Evolutionary conservation across 2,113 vertebrate species (phyloP).

Genomic region (Proterorhinus semilunaris): DNA sequence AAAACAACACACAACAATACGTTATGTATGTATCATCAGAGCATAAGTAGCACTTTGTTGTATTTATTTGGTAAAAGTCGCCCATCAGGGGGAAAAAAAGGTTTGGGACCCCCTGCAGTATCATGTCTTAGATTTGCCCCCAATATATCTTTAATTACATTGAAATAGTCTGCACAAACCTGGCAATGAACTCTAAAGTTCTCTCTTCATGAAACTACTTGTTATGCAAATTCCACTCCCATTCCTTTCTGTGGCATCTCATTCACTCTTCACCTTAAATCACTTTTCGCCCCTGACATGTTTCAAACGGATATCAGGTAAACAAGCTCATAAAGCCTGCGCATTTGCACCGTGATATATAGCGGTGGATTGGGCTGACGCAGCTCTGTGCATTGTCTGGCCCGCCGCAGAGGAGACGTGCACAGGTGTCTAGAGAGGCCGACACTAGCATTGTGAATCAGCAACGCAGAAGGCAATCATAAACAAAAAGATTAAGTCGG

Average conservation of each 20-base stretch:
- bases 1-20: no score
- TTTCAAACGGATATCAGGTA: conserved; percentile 63
- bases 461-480: conserved; percentile 10
- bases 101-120: no score
- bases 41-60: no score
- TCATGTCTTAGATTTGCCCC: no score
- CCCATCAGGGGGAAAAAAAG: no score
- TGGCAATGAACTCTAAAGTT: neutral
- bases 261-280: conserved; percentile 60
- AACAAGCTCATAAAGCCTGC: conserved; percentile 40
- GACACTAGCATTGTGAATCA: conserved; percentile 13
- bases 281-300: conserved; percentile 36
- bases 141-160: neutral
- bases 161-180: neutral
- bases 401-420: conserved; percentile 9
- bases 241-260: conserved; percentile 13
- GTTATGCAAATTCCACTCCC: neutral
- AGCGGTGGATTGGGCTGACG: conserved; percentile 32
- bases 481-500: conserved; percentile 27
- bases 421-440: conserved; percentile 20
- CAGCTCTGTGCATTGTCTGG: conserved; percentile 30
- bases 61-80: no score
- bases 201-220: neutral
- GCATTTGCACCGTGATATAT: conserved; percentile 46
- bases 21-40: no score